Conservation (phyloP, 2,797 vertebrate genomes). For the Sternotherus odoratus region DNA sequence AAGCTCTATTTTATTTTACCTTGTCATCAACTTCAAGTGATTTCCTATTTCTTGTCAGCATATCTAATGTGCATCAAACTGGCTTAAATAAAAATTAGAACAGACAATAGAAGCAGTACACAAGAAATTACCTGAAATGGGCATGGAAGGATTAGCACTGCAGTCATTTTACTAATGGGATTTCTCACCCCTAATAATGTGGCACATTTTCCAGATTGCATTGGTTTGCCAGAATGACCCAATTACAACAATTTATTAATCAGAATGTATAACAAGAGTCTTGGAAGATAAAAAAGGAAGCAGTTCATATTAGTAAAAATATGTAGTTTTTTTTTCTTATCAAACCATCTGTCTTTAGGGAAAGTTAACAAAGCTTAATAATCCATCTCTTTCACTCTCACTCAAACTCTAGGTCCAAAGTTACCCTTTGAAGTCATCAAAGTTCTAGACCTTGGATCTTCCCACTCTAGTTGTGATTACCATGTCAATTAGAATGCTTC, state of each 20-base stretch:
- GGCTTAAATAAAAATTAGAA: background rate
- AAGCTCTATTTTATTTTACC: conserved; percentile 17
- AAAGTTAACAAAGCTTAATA: background rate
- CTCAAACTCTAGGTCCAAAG: background rate
- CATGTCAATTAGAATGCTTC: rapidly evolving
- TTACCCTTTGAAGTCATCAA: background rate
- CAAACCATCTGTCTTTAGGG: background rate
- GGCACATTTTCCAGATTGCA: background rate
- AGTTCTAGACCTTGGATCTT: rapidly evolving
- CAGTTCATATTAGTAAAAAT: background rate
- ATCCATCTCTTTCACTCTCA: background rate
- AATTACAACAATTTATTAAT: background rate
- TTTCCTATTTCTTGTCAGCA: conserved; percentile 25
- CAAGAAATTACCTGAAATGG: background rate
- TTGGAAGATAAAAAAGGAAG: background rate
- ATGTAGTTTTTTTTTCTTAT: background rate
- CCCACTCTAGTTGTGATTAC: background rate
- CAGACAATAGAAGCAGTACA: background rate
- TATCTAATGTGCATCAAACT: background rate
- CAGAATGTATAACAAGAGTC: background rate
- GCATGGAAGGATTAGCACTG: background rate
- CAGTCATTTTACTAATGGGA: no score
- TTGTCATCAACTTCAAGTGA: conserved; percentile 2
- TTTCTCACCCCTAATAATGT: background rate
- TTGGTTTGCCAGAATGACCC: background rate